Evolutionary conservation across 2,888 invertebrate genomes (phyloP).

Genomic region (Lasius fuliginosus): DNA sequence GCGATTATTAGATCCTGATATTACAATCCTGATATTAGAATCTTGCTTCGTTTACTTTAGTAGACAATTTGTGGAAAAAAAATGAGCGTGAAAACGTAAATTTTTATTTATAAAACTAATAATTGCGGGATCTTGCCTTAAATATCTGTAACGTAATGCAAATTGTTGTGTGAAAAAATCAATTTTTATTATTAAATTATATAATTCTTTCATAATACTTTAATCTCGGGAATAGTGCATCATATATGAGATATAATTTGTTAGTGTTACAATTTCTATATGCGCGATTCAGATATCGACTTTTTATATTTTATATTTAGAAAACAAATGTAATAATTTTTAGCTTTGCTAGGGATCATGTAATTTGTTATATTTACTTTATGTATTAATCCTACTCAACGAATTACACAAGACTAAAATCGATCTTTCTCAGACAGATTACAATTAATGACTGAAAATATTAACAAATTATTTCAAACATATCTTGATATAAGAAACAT

Average conservation of each 20-base stretch:
- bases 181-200: conserved; percentile 5
- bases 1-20: neutral
- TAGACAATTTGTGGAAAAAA: conserved; percentile 2
- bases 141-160: neutral
- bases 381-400: neutral
- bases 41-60: neutral
- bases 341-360: neutral
- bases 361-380: neutral
- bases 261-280: neutral
- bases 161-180: neutral
- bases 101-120: neutral
- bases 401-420: neutral
- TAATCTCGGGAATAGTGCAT: neutral
- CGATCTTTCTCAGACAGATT: neutral
- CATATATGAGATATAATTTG: neutral
- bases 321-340: neutral
- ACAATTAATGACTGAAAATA: neutral
- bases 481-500: neutral
- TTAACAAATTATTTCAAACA: neutral
- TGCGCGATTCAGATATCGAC: neutral
- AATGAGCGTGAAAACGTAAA: neutral
- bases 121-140: neutral
- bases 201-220: neutral
- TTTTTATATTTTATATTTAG: conserved; percentile 8
- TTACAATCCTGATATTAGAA: neutral